Evolutionary conservation across 2,797 vertebrate genomes (phyloP).

Genomic region (Poeciliopsis paucimaculata): DNA sequence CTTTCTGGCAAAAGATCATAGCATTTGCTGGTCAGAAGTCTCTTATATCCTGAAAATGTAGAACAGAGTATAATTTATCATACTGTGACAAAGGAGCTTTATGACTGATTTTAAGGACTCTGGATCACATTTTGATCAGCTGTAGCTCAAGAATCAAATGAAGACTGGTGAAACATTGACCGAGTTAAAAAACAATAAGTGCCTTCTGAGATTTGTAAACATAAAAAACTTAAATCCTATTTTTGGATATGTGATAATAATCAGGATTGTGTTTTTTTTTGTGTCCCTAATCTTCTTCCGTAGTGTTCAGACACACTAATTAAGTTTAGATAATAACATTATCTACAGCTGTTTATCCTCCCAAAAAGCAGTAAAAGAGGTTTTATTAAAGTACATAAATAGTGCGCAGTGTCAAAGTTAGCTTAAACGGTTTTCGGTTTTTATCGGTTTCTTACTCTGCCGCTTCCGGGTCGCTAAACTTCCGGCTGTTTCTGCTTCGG

Average conservation of each 20-base stretch:
- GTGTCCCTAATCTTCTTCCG: no score
- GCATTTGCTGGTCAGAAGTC: conserved; percentile 1
- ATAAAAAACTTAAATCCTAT: neutral
- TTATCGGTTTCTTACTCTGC: conserved; percentile 48
- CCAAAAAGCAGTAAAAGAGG: neutral
- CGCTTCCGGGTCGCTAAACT: conserved; percentile 20
- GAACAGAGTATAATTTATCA: neutral
- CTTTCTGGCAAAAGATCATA: conserved; percentile 50
- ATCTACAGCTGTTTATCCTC: neutral
- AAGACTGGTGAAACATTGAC: neutral
- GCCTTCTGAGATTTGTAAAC: neutral
- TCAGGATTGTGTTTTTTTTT: neutral
- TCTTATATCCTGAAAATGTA: conserved; percentile 38
- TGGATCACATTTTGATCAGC: neutral
- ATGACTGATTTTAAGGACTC: neutral
- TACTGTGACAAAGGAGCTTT: no score
- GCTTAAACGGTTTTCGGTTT: neutral
- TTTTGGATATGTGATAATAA: neutral
- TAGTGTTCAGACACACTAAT: neutral
- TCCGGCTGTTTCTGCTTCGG: conserved; percentile 51
- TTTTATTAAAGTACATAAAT: neutral
- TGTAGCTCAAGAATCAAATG: neutral
- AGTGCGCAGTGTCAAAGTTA: neutral
- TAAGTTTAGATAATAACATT: neutral
- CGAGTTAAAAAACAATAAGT: neutral